A percentile compares a stretch with the other conserved stretches of the same genome.
Conservation (phyloP, 2,797 vertebrate genomes). For the Eospalax fontanierii region DNA sequence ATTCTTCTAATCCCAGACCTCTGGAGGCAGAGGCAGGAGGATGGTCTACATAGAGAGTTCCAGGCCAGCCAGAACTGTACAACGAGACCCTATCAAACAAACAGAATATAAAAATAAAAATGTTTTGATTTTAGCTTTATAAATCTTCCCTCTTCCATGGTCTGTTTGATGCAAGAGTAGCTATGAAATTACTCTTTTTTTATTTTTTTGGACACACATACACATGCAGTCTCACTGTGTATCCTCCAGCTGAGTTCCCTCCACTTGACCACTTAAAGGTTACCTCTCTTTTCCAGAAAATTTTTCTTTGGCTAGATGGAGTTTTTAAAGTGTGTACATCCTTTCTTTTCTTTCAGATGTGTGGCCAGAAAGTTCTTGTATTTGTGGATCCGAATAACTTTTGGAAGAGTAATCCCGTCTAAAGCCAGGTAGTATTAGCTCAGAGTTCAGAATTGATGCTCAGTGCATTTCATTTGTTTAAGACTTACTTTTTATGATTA, state of each 20-base stretch:
- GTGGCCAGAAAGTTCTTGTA: conserved; percentile 94
- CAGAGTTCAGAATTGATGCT: background rate
- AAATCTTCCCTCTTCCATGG: background rate
- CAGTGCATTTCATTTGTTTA: background rate
- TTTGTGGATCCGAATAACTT: conserved; percentile 94
- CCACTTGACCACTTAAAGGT: background rate
- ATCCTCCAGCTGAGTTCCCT: background rate
- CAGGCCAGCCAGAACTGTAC: background rate
- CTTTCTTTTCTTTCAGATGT: conserved; percentile 89
- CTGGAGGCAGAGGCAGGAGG: background rate
- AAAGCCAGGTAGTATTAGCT: conserved; percentile 92
- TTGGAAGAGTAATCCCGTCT: conserved; percentile 93
- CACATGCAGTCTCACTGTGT: too few relatives aligned
- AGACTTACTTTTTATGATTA: background rate
- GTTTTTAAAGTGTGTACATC: conserved; percentile 14
- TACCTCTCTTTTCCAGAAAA: conserved; percentile 50
- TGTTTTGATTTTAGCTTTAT: conserved; percentile 24
- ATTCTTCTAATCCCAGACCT: background rate
- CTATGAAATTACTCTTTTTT: background rate
- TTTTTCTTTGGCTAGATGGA: background rate
- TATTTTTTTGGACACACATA: background rate
- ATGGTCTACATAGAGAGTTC: too few relatives aligned
- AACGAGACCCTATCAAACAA: background rate
- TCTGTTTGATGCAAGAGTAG: conserved; percentile 23
- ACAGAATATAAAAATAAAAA: background rate